phyloP scores from a whole-genome alignment of 1,140 invertebrate species.

The Cryptotermes secundus region DNA sequence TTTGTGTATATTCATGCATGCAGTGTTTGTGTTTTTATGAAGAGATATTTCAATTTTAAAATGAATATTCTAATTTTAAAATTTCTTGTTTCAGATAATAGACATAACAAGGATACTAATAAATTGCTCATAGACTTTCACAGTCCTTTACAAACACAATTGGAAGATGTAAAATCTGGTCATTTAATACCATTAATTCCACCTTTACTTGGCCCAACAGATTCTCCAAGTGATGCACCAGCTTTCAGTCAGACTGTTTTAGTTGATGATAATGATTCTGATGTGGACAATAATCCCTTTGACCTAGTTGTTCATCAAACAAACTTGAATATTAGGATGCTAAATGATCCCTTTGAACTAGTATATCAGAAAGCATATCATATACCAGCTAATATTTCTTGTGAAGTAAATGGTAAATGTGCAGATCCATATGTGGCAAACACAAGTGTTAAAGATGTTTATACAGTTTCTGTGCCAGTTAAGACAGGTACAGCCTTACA shows the following conservation, averaged over 20 bases:
- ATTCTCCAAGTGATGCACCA: background rate
- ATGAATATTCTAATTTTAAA: background rate
- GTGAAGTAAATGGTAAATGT: background rate
- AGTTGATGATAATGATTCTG: background rate
- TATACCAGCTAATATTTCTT: background rate
- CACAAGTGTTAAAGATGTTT: background rate
- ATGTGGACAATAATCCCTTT: background rate
- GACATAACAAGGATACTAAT: background rate
- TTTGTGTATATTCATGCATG: too few relatives aligned
- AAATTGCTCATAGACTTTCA: background rate
- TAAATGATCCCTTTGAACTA: slow-evolving; percentile 10
- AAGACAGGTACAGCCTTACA: background rate
- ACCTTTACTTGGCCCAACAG: background rate
- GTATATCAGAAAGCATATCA: slow-evolving; percentile 2
- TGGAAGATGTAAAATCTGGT: background rate
- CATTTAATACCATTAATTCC: background rate
- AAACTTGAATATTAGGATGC: background rate
- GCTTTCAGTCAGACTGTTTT: background rate
- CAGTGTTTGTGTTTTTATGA: too few relatives aligned
- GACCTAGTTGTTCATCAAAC: background rate
- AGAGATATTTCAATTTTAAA: too few relatives aligned
- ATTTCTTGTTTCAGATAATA: background rate
- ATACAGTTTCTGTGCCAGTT: too few relatives aligned
- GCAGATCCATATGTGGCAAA: background rate
- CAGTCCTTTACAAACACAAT: background rate